phyloP scores from a whole-genome alignment of 2,113 vertebrate species.

The Capreolus pygargus region DNA sequence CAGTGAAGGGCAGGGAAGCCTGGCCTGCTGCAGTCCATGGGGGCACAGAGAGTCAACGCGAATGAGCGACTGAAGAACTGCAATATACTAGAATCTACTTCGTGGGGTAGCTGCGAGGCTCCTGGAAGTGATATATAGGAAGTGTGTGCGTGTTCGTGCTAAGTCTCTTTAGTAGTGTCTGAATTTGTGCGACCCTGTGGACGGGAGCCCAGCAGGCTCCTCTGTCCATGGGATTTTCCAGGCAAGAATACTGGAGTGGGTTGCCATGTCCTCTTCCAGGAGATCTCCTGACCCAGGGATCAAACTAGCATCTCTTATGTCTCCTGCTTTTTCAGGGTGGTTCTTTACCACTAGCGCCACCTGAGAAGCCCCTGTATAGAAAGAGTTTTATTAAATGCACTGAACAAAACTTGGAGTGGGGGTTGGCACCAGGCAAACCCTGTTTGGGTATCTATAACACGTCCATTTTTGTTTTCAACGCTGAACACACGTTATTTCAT shows the following conservation, averaged over 20 bases:
- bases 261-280: neutral
- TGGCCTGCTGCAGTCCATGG: neutral
- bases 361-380: neutral
- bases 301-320: neutral
- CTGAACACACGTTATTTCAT: neutral
- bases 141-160: fast-evolving
- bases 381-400: neutral
- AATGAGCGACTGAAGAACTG: neutral
- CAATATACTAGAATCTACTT: neutral
- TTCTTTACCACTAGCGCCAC: neutral
- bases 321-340: neutral
- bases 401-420: neutral
- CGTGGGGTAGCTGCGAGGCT: fast-evolving
- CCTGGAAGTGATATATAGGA: neutral
- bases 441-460: neutral
- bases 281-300: neutral
- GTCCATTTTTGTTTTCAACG: neutral
- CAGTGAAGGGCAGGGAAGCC: neutral
- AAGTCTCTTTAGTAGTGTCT: neutral
- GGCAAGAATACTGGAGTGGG: neutral
- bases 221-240: neutral
- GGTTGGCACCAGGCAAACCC: neutral
- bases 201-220: neutral
- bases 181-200: neutral
- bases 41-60: neutral